Conservation (phyloP, 2,888 invertebrate genomes). For the Nephrotoma flavescens region DNA sequence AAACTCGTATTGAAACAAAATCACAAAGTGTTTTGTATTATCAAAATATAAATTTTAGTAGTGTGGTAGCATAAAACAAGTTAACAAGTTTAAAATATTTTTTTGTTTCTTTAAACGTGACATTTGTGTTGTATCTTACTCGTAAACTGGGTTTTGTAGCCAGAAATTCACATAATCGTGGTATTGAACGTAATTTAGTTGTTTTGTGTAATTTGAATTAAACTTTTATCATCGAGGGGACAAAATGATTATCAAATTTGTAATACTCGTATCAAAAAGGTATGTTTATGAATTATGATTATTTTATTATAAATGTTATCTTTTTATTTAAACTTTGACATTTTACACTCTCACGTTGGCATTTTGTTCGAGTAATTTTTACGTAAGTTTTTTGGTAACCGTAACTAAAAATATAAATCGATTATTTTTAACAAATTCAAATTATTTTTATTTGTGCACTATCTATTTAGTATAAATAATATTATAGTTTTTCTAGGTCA, state of each 20-base stretch:
- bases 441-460: neutral
- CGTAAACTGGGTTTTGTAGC: neutral
- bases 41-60: neutral
- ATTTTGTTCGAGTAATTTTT: neutral
- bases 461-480: too few relatives aligned
- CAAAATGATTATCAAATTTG: neutral
- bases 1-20: neutral
- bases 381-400: neutral
- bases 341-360: neutral
- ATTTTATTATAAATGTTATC: neutral
- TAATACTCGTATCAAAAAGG: neutral
- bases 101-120: neutral
- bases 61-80: neutral
- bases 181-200: neutral
- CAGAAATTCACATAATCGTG: neutral
- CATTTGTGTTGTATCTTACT: neutral
- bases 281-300: neutral
- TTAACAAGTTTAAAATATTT: neutral
- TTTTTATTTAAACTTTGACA: neutral
- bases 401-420: neutral
- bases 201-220: neutral
- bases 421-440: neutral
- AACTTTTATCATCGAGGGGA: neutral
- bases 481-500: neutral
- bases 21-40: neutral